These are phyloP conservation scores for Neocloeon triangulifer DNA, from an alignment of 1,140 invertebrate genomes.

Conservation along the genomic window DNA sequence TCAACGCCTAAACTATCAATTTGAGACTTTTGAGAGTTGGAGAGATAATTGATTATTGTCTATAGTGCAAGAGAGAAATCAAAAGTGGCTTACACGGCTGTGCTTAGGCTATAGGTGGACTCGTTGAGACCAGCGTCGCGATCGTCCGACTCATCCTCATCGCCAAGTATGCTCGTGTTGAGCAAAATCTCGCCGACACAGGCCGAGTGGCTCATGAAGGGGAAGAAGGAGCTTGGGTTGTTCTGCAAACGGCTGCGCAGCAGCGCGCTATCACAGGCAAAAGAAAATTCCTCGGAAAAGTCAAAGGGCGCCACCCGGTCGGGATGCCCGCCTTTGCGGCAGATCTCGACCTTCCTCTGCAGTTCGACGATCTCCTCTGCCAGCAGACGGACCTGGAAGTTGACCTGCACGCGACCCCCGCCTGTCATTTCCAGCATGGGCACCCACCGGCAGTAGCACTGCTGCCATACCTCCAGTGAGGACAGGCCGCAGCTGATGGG, in stretches of 20 bases:
- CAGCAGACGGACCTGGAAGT: conserved; percentile 16
- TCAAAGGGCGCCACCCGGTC: neutral
- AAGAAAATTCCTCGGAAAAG: neutral
- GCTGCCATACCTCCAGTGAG: conserved; percentile 55
- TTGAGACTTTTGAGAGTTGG: too few species aligned
- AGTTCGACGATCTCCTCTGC: conserved; percentile 1
- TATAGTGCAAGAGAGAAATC: too few species aligned
- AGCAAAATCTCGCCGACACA: too few species aligned
- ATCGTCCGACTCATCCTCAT: too few species aligned
- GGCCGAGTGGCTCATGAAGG: too few species aligned
- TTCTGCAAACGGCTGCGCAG: neutral
- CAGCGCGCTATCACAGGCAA: neutral
- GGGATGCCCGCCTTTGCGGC: neutral
- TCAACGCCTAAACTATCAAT: too few species aligned
- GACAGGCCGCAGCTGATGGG: conserved; percentile 24
- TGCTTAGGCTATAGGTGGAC: too few species aligned
- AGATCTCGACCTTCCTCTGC: neutral
- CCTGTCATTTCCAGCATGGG: conserved; percentile 54
- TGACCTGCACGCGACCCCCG: conserved; percentile 44
- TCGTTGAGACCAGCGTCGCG: too few species aligned
- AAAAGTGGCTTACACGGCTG: too few species aligned
- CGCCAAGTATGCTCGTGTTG: too few species aligned
- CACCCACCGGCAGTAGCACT: conserved; percentile 77
- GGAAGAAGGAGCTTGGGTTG: conserved; percentile 2
- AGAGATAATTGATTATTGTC: too few species aligned